Percentiles rank a stretch among this genome's conserved stretches.
phyloP scores from a whole-genome alignment of 2,113 vertebrate genomes.

The Accipiter virgatus region DNA sequence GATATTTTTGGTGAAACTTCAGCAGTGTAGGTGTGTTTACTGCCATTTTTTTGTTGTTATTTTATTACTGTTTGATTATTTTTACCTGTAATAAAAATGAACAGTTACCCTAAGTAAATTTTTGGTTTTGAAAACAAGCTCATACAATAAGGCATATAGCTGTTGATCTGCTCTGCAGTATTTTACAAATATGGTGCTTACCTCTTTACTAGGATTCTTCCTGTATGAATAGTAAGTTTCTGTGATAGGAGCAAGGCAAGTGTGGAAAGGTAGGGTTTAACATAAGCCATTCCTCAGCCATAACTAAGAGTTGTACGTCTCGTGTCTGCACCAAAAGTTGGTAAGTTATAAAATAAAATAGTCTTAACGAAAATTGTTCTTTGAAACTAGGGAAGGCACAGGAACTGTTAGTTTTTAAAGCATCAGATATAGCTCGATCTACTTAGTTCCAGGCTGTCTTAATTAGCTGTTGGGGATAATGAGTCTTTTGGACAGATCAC shows the following conservation, averaged over 20 bases:
- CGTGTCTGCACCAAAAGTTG: background rate
- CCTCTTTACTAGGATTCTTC: background rate
- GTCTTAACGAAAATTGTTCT: background rate
- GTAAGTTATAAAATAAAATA: background rate
- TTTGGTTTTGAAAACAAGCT: background rate
- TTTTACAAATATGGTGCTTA: background rate
- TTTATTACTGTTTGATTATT: background rate
- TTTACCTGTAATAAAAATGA: background rate
- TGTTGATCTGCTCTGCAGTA: background rate
- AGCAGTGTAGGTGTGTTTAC: background rate
- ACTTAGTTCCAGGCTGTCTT: background rate
- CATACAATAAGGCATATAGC: background rate
- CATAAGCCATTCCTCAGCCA: background rate
- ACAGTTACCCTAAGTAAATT: background rate
- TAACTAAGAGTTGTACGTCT: background rate
- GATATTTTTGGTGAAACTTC: background rate
- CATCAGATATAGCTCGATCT: background rate
- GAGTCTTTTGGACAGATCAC: background rate
- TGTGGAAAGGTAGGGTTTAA: background rate
- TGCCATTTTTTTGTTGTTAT: background rate
- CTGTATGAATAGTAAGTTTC: background rate
- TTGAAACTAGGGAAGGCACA: background rate
- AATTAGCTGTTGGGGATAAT: background rate
- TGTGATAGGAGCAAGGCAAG: background rate
- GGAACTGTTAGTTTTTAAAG: background rate